Conservation (phyloP, 1,140 invertebrate species). For the Camponotus vicinus region DNA sequence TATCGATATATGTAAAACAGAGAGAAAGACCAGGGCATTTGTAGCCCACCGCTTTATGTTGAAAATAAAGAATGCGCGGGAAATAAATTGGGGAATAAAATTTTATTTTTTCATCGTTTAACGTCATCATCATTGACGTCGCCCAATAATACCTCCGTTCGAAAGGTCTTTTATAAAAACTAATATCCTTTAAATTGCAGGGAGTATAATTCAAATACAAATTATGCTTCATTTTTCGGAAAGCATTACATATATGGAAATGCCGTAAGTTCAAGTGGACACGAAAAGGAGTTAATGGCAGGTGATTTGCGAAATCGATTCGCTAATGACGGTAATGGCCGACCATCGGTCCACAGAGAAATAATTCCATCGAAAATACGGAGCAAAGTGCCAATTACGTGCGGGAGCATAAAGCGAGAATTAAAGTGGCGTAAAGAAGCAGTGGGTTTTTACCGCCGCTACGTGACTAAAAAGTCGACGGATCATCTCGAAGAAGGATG, state of each 20-base stretch:
- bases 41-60: neutral
- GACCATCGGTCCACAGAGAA: slow-evolving; percentile 23
- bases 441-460: slow-evolving; percentile 57
- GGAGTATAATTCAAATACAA: neutral
- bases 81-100: neutral
- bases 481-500: neutral
- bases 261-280: neutral
- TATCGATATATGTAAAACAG: neutral
- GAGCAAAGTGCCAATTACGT: slow-evolving; percentile 67
- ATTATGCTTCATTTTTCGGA: slow-evolving; percentile 12
- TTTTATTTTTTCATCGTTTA: neutral
- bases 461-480: slow-evolving; percentile 48
- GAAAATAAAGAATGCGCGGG: neutral
- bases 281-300: slow-evolving; percentile 40
- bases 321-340: slow-evolving; percentile 44
- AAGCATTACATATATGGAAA: slow-evolving; percentile 5
- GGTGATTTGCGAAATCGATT: slow-evolving; percentile 36
- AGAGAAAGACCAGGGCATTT: neutral
- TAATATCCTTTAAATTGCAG: neutral
- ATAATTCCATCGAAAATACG: slow-evolving; percentile 46
- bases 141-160: neutral
- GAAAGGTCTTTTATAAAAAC: neutral
- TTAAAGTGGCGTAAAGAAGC: slow-evolving; percentile 61
- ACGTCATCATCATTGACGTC: neutral
- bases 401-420: slow-evolving; percentile 51